These are phyloP conservation scores for Deroptyus accipitrinus DNA, from an alignment of 2,113 vertebrate species.

Conservation along the genomic window DNA sequence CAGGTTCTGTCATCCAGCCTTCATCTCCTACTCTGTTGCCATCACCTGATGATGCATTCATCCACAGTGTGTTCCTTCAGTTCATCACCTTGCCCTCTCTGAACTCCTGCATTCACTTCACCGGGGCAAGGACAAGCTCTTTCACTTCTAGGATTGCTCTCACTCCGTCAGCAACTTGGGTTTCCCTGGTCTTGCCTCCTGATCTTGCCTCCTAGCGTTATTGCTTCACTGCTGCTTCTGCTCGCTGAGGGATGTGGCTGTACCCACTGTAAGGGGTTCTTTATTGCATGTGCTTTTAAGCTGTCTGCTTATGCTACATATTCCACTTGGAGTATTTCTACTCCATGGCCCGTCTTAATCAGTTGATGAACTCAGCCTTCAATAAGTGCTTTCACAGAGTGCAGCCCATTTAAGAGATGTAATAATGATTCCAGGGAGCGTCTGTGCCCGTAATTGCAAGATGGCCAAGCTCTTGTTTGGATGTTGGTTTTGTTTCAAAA, in stretches of 20 bases:
- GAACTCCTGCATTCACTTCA: not conserved
- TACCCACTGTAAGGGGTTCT: not conserved
- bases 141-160: not conserved
- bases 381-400: not conserved
- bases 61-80: not conserved
- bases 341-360: not conserved
- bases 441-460: not conserved
- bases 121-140: not conserved
- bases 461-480: not conserved
- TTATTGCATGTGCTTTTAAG: not conserved
- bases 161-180: not conserved
- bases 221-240: not conserved
- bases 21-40: not conserved
- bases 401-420: not conserved
- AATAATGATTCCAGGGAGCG: not conserved
- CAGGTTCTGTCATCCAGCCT: not conserved
- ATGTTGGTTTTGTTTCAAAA: not conserved
- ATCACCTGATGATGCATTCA: not conserved
- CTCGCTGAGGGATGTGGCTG: not conserved
- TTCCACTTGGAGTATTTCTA: not conserved
- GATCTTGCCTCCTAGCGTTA: not conserved
- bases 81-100: not conserved
- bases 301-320: not conserved
- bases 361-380: not conserved
- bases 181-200: not conserved